Evolutionary conservation across 2,888 invertebrate species (phyloP), one percentile per base, ranked within the genome.

Genomic region (Phortica magna): DNA sequence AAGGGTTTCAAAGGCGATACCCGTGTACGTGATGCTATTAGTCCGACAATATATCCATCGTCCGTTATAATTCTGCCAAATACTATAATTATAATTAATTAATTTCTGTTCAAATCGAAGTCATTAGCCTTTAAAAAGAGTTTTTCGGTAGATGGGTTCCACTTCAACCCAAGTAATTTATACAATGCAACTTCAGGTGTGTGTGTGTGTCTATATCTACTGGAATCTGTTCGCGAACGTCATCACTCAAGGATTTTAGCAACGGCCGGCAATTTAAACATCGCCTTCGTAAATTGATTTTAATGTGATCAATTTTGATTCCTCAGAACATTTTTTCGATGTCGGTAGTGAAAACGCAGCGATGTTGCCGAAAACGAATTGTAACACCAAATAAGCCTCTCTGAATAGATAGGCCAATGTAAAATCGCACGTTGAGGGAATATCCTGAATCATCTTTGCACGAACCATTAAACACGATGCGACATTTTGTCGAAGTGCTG

Each of bases 401-500:
- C n/a, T n/a, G n/a, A n/a, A n/a, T n/a, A n/a, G n/a, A n/a, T n/a
- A n/a, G n/a, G n/a, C n/a, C n/a, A n/a, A n/a, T n/a, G n/a, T n/a
- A n/a, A n/a, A n/a, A n/a, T n/a, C n/a, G n/a, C n/a, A n/a, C n/a
- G n/a, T n/a, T n/a, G n/a, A n/a, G n/a, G n/a, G n/a, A n/a, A n/a
- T n/a, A n/a, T n/a, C n/a, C 61, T 22, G 9, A 22, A 22, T 61
- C 61, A 9, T 61, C 61, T 12, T 61, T 61, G 2, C n/a, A 22
- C 2, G 7, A 61, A 5, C 78, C 78, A 22, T 80, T 79, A 48
- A 79, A 79, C 0, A 73, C 64, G 1, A 82, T 79, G 22, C 76
- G 55, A 48, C 70, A 75, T 77, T 78, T 82, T 6, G 79, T 76
- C 39, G 76, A 64, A 55, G 76, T 74, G 72, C 79, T 79, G 9